phyloP scores from a whole-genome alignment of 2,888 invertebrate genomes.

The Sminthurinus aureus region DNA sequence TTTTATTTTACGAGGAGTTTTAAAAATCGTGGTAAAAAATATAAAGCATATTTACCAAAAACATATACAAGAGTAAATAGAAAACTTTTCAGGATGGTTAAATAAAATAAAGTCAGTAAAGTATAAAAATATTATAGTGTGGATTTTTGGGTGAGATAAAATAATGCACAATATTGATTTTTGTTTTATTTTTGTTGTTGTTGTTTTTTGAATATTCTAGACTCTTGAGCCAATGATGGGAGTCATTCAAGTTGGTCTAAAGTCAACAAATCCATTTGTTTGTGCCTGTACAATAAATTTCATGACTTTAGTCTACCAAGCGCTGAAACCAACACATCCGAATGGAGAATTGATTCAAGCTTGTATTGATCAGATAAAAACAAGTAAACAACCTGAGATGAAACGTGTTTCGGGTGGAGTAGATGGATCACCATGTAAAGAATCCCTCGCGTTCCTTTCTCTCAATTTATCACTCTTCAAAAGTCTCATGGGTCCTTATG shows the following conservation, averaged over 20 bases:
- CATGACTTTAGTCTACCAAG: slow-evolving; percentile 41
- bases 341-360: slow-evolving; percentile 37
- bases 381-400: background rate
- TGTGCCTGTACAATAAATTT: slow-evolving; percentile 53
- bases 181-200: background rate
- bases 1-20: background rate
- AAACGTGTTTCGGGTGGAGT: slow-evolving; percentile 1
- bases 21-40: no score
- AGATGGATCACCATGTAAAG: slow-evolving; percentile 48
- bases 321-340: slow-evolving; percentile 46
- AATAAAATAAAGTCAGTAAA: no score
- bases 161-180: no score
- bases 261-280: slow-evolving; percentile 50
- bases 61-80: no score
- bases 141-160: no score
- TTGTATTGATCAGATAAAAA: slow-evolving; percentile 30
- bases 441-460: slow-evolving; percentile 50
- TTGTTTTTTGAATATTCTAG: slow-evolving; percentile 44
- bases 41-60: no score
- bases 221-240: slow-evolving; percentile 39
- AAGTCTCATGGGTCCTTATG: slow-evolving; percentile 51
- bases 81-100: no score
- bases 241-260: slow-evolving; percentile 49
- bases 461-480: slow-evolving; percentile 56
- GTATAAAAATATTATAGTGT: no score